phyloP scores from a whole-genome alignment of 1,140 invertebrate genomes.

The Pemphigus obesinymphae region DNA sequence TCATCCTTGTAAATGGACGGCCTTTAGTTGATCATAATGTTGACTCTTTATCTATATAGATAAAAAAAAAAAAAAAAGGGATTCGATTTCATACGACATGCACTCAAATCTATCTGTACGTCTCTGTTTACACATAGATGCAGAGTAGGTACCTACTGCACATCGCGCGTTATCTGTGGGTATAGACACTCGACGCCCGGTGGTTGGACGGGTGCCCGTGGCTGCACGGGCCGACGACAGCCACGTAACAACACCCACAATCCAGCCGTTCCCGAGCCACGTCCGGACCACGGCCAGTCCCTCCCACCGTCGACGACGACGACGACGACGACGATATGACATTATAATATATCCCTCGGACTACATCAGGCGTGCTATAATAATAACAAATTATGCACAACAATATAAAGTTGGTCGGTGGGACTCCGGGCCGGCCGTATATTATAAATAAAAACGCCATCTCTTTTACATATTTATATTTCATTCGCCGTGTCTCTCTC shows the following conservation, averaged over 20 bases:
- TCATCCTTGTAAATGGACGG: too few species aligned
- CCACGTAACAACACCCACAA: neutral
- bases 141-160: too few species aligned
- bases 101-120: too few species aligned
- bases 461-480: neutral
- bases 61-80: too few species aligned
- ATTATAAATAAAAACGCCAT: neutral
- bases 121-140: too few species aligned
- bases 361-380: too few species aligned
- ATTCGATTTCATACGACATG: too few species aligned
- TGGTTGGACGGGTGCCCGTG: neutral
- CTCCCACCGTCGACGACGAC: neutral
- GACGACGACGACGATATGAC: neutral
- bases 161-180: too few species aligned
- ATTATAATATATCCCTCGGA: neutral
- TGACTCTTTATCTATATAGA: too few species aligned
- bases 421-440: neutral
- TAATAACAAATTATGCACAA: neutral
- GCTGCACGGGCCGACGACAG: neutral
- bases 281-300: neutral
- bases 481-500: neutral
- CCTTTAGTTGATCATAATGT: too few species aligned
- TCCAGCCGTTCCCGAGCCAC: neutral
- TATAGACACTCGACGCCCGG: too few species aligned
- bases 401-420: neutral